These are phyloP conservation scores for Simalia tracyae DNA, from an alignment of 2,797 vertebrate genomes.

Conservation along the genomic window DNA sequence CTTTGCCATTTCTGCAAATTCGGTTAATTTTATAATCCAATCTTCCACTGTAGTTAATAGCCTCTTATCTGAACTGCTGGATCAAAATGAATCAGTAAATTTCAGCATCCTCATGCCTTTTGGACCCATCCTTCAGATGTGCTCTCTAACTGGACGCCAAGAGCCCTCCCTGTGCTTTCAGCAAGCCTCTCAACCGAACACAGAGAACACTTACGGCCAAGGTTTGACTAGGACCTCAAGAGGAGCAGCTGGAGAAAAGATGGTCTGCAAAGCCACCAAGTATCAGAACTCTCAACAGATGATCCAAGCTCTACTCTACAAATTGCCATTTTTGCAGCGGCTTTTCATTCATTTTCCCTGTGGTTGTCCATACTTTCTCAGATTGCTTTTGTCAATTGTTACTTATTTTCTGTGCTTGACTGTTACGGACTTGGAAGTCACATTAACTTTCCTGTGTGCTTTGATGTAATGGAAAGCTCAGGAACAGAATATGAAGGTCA, in stretches of 20 bases:
- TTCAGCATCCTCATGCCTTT: neutral
- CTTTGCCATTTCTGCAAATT: too few relatives aligned
- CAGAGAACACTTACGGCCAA: neutral
- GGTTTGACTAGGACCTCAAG: neutral
- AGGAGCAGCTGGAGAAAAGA: neutral
- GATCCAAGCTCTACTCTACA: neutral
- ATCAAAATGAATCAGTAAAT: neutral
- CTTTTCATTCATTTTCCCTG: neutral
- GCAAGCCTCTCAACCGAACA: neutral
- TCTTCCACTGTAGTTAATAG: neutral
- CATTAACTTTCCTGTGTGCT: neutral
- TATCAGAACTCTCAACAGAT: neutral
- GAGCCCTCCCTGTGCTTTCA: neutral
- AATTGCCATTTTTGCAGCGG: neutral
- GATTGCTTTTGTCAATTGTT: neutral
- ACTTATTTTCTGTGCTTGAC: constrained; percentile 3
- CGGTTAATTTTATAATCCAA: neutral
- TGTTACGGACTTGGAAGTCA: constrained; percentile 18
- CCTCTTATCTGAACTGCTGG: neutral
- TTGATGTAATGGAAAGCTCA: neutral
- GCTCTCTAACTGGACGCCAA: neutral
- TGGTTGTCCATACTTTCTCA: neutral
- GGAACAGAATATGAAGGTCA: constrained; percentile 1
- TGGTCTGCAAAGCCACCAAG: neutral
- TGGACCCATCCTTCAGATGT: neutral